phyloP scores from a whole-genome alignment of 92 coral and sea anemone species.

The Palythoa grandis region DNA sequence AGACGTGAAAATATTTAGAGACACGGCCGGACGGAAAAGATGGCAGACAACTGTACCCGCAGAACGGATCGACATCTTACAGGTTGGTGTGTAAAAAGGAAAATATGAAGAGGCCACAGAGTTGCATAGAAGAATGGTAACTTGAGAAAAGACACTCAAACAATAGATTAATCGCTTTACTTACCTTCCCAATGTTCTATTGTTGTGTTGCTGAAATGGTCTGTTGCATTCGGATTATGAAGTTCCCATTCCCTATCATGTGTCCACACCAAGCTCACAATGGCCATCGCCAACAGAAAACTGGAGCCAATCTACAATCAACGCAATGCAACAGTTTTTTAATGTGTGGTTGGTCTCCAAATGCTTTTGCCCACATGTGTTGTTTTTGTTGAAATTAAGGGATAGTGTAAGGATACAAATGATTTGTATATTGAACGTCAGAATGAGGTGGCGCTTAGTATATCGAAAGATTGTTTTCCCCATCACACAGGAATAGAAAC shows the following conservation, averaged over 20 bases:
- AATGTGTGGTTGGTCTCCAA: too few species aligned
- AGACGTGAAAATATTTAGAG: neutral
- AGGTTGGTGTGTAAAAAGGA: neutral
- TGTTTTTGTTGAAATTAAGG: too few species aligned
- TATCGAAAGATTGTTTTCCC: too few species aligned
- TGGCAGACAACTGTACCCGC: neutral
- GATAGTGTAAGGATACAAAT: too few species aligned
- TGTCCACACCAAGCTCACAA: neutral
- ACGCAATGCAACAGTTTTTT: too few species aligned
- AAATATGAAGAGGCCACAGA: neutral
- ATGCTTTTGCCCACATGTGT: too few species aligned
- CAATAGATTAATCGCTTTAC: neutral
- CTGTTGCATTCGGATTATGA: constrained; percentile 21
- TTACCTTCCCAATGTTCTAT: constrained; percentile 15
- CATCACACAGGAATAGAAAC: too few species aligned
- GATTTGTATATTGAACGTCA: too few species aligned
- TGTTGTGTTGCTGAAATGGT: constrained; percentile 8
- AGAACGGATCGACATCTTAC: too few species aligned
- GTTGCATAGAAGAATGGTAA: too few species aligned
- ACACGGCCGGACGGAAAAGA: neutral
- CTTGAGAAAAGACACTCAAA: neutral
- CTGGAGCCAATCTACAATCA: constrained; percentile 7
- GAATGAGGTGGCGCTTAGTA: too few species aligned
- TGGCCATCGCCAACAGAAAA: constrained; percentile 22
- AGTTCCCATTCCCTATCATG: neutral